Evolutionary conservation across 2,797 vertebrate species (phyloP).

Genomic region (Coregonus ussuriensis): DNA sequence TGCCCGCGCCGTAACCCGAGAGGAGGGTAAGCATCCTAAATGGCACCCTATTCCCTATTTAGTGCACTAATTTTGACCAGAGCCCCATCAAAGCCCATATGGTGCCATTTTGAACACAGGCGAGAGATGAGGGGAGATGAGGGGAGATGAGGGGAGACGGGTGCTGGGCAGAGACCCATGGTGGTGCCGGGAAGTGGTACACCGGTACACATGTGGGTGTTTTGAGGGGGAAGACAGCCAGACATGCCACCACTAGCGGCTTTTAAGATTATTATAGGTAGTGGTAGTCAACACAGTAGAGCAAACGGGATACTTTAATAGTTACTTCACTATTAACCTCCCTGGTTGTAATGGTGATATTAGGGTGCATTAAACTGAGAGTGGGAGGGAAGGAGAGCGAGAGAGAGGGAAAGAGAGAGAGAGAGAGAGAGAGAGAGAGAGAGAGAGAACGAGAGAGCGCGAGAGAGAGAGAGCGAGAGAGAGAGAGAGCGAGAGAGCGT

Average conservation of each 20-base stretch:
- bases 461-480: too few relatives aligned
- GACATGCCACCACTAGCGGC: slow-evolving; percentile 52
- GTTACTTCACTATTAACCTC: slow-evolving; percentile 52
- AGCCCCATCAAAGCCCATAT: too few relatives aligned
- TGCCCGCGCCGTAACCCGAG: slow-evolving; percentile 67
- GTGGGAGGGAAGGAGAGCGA: slow-evolving; percentile 7
- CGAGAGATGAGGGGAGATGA: slow-evolving; percentile 13
- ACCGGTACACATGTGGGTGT: slow-evolving; percentile 36
- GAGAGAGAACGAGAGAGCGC: background rate
- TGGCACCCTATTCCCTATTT: too few relatives aligned
- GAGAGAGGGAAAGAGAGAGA: background rate
- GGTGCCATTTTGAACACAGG: too few relatives aligned
- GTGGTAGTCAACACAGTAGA: slow-evolving; percentile 32
- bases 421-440: background rate
- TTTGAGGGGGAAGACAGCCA: slow-evolving; percentile 43
- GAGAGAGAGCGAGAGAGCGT: fast-evolving
- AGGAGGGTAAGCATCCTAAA: background rate
- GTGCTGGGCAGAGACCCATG: background rate
- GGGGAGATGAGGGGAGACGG: slow-evolving; percentile 43
- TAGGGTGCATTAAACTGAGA: slow-evolving; percentile 34
- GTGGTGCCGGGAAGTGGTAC: slow-evolving; percentile 9
- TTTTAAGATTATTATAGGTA: slow-evolving; percentile 75
- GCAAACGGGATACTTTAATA: slow-evolving; percentile 49
- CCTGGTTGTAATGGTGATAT: slow-evolving; percentile 49
- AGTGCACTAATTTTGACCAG: too few relatives aligned